Evolutionary conservation across 2,888 invertebrate species (phyloP).

Genomic region (Steinernema hermaphroditum): DNA sequence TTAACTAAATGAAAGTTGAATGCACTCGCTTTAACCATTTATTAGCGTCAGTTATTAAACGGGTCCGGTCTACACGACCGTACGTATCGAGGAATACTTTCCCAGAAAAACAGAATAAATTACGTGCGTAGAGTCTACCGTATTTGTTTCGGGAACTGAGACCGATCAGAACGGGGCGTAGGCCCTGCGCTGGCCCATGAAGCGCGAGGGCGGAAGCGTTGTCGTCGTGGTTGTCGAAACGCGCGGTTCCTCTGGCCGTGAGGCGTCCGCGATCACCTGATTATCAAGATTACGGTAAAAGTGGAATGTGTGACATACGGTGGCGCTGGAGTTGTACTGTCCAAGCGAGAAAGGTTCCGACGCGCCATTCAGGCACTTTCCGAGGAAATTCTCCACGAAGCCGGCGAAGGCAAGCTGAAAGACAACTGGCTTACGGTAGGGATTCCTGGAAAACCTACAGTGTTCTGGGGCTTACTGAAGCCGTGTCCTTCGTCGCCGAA

Average conservation of each 20-base stretch:
- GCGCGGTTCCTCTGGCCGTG: neutral
- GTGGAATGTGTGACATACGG: slow-evolving; percentile 46
- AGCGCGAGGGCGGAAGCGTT: neutral
- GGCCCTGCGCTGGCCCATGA: neutral
- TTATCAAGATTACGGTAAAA: too few species aligned
- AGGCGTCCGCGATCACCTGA: slow-evolving; percentile 21
- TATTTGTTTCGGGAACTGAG: neutral
- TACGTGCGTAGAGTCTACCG: slow-evolving; percentile 2
- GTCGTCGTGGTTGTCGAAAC: neutral
- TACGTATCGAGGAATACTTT: neutral
- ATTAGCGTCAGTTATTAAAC: neutral
- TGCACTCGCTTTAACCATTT: too few species aligned
- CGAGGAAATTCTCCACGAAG: slow-evolving; percentile 62
- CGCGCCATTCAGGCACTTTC: slow-evolving; percentile 58
- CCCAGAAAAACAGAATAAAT: neutral
- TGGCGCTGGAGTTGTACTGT: slow-evolving; percentile 62
- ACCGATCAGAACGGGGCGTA: neutral
- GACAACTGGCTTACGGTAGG: too few species aligned
- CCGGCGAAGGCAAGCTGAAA: slow-evolving; percentile 63
- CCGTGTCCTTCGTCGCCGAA: slow-evolving; percentile 66
- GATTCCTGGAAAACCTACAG: too few species aligned
- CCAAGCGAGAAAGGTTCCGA: slow-evolving; percentile 59
- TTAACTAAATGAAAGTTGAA: too few species aligned
- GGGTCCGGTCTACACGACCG: slow-evolving; percentile 6
- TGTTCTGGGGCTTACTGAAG: slow-evolving; percentile 53